Evolutionary conservation across 2,888 invertebrate genomes (phyloP).

Genomic region (Perithous albicinctus): DNA sequence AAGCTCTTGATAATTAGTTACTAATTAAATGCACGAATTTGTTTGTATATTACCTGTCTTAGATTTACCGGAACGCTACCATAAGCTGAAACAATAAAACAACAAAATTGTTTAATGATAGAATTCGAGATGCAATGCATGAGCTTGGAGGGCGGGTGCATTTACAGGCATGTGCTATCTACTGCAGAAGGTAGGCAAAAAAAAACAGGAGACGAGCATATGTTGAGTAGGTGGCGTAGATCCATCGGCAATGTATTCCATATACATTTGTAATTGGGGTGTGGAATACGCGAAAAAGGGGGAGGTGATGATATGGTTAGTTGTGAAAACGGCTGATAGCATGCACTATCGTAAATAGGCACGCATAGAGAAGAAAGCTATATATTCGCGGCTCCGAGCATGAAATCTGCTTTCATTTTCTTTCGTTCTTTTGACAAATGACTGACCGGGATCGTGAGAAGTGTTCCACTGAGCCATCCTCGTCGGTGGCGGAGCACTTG

Average conservation of each 20-base stretch:
- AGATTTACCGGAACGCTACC: constrained; percentile 81
- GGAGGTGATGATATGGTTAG: constrained; percentile 15
- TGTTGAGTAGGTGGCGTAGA: constrained; percentile 7
- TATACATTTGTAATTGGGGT: constrained; percentile 3
- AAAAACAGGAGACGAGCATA: constrained; percentile 35
- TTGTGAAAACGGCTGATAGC: constrained; percentile 17
- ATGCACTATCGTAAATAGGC: constrained; percentile 56
- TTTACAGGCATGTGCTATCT: constrained; percentile 30
- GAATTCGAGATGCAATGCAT: not conserved
- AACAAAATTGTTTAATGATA: not conserved
- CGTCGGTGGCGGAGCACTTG: constrained; percentile 86
- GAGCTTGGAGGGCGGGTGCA: constrained; percentile 6
- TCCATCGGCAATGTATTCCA: not conserved
- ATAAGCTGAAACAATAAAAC: constrained; percentile 82
- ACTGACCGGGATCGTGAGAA: constrained; percentile 82
- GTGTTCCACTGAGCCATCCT: constrained; percentile 81
- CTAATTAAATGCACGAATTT: not conserved
- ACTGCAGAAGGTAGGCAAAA: constrained; percentile 1
- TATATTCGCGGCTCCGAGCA: not conserved
- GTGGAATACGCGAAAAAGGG: constrained; percentile 18
- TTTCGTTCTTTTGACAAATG: constrained; percentile 67
- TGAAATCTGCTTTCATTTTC: constrained; percentile 40
- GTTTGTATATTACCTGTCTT: constrained; percentile 80
- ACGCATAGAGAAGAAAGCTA: constrained; percentile 52
- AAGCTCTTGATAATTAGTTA: too few relatives aligned